A percentile compares a stretch with the other conserved stretches of the same genome.
phyloP scores from a whole-genome alignment of 2,888 invertebrate genomes.

The Ornithoptera priamus region DNA sequence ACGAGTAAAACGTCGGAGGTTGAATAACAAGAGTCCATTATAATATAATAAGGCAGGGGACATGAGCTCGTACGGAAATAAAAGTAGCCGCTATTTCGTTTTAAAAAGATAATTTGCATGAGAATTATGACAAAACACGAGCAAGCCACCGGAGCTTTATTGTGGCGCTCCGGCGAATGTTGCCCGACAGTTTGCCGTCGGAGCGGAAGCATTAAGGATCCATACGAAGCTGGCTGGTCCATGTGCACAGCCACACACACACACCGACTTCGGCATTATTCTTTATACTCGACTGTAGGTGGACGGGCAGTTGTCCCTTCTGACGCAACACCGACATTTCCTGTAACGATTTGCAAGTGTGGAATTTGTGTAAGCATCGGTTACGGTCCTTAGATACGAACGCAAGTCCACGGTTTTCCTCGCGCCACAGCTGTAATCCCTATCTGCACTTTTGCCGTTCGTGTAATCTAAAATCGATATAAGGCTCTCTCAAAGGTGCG shows the following conservation, averaged over 20 bases:
- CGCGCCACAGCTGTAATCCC: conserved; percentile 40
- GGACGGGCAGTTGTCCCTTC: background rate
- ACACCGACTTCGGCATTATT: background rate
- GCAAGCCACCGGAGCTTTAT: conserved; percentile 37
- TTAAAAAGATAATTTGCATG: conserved; percentile 35
- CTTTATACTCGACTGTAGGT: background rate
- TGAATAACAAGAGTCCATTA: background rate
- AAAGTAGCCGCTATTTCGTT: conserved; percentile 31
- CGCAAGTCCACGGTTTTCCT: conserved; percentile 4
- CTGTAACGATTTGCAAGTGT: too few relatives aligned
- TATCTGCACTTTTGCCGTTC: conserved; percentile 45
- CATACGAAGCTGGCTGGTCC: conserved; percentile 30
- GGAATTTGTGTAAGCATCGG: background rate
- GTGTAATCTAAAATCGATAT: conserved; percentile 53
- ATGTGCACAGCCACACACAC: conserved; percentile 22
- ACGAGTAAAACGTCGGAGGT: too few relatives aligned
- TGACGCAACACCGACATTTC: background rate
- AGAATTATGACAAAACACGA: conserved; percentile 34
- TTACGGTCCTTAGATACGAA: background rate
- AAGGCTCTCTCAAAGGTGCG: conserved; percentile 36
- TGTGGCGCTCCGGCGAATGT: conserved; percentile 37
- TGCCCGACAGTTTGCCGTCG: conserved; percentile 31
- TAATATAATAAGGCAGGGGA: conserved; percentile 21
- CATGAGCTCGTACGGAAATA: conserved; percentile 25
- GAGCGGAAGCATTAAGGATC: conserved; percentile 37